Evolutionary conservation across 2,797 vertebrate species (phyloP).

Genomic region (Anabacerthia variegaticeps): DNA sequence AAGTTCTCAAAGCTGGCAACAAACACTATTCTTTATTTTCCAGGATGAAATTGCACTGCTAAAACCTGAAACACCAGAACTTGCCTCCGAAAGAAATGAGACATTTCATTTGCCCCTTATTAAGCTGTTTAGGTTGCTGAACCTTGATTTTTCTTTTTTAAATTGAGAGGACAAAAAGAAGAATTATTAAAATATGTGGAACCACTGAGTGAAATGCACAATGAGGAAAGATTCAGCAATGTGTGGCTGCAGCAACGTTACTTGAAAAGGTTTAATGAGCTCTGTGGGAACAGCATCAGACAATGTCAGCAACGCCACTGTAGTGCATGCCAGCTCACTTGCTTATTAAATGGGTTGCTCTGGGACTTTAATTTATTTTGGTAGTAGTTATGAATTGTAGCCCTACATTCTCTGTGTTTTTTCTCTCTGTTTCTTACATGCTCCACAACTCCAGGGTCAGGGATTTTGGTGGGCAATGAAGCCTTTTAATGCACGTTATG

Average conservation of each 20-base stretch:
- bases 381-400: neutral
- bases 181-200: neutral
- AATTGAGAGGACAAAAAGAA: neutral
- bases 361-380: slow-evolving; percentile 18
- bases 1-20: neutral
- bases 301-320: slow-evolving; percentile 41
- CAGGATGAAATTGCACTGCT: neutral
- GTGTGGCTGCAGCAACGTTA: slow-evolving; percentile 7
- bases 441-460: neutral
- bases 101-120: neutral
- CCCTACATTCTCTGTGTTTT: neutral
- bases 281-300: slow-evolving; percentile 33
- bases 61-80: neutral
- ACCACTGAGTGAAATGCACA: neutral
- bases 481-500: neutral
- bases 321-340: slow-evolving; percentile 5
- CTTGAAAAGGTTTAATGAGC: slow-evolving; percentile 45
- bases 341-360: slow-evolving; percentile 17
- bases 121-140: neutral
- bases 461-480: neutral
- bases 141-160: neutral
- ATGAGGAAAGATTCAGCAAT: neutral
- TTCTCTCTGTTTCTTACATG: neutral
- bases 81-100: neutral
- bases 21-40: neutral